Conservation (phyloP, 92 coral and sea anemone species). For the Bergia puertoricense region DNA sequence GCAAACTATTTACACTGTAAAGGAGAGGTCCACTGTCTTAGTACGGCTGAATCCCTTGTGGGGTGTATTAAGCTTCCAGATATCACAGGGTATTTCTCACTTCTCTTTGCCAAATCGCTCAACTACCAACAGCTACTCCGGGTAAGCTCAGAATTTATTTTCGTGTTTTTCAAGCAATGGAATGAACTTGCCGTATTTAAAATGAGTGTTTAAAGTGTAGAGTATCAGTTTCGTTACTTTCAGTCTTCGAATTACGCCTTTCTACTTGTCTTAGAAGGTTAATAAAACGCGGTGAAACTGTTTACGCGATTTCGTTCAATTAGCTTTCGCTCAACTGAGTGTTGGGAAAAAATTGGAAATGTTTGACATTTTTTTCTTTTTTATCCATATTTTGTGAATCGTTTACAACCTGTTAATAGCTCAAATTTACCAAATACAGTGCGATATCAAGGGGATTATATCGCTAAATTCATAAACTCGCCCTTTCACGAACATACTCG, state of each 20-base stretch:
- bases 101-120: background rate
- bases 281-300: no score
- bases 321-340: background rate
- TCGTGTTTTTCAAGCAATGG: constrained; percentile 3
- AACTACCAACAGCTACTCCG: background rate
- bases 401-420: constrained; percentile 26
- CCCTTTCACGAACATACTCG: background rate
- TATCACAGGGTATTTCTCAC: background rate
- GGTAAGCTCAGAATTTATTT: constrained; percentile 19
- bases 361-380: background rate
- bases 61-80: background rate
- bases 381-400: background rate
- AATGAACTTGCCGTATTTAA: background rate
- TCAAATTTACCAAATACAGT: constrained; percentile 16
- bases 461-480: background rate
- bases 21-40: constrained; percentile 5
- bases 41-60: background rate
- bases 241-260: background rate
- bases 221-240: background rate
- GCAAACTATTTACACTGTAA: constrained; percentile 35
- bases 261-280: background rate
- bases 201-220: background rate
- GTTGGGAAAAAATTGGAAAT: background rate
- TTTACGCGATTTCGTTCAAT: background rate
- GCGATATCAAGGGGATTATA: background rate